phyloP scores from a whole-genome alignment of 2,888 invertebrate genomes.

The Pogonocherus hispidulus region DNA sequence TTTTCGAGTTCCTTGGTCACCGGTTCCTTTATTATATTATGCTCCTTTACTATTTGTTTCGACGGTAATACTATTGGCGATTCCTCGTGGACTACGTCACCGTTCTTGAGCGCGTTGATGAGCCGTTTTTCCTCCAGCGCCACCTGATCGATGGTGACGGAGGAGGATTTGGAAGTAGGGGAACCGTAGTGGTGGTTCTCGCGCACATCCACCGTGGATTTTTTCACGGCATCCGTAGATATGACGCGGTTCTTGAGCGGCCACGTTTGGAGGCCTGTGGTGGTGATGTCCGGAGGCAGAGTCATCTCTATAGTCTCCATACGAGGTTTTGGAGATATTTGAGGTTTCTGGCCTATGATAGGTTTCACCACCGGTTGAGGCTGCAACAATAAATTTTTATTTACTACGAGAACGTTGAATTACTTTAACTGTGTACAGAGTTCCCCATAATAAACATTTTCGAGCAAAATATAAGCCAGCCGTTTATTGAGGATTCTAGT shows the following conservation, averaged over 20 bases:
- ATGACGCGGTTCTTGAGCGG: slow-evolving; percentile 74
- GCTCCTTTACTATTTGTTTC: slow-evolving; percentile 48
- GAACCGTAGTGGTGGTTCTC: slow-evolving; percentile 37
- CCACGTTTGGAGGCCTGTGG: slow-evolving; percentile 71
- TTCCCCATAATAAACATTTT: too few relatives aligned
- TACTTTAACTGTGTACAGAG: too few relatives aligned
- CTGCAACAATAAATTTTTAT: slow-evolving; percentile 37
- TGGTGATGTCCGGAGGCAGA: slow-evolving; percentile 74
- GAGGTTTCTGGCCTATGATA: slow-evolving; percentile 69
- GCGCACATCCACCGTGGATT: slow-evolving; percentile 55
- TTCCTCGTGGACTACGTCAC: slow-evolving; percentile 74
- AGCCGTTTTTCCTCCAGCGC: slow-evolving; percentile 86
- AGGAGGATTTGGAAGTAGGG: slow-evolving; percentile 43
- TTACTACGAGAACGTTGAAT: too few relatives aligned
- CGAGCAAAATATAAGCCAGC: too few relatives aligned
- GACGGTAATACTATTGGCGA: slow-evolving; percentile 57
- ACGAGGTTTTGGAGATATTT: slow-evolving; percentile 69
- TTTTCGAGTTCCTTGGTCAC: slow-evolving; percentile 55
- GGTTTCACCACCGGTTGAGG: slow-evolving; percentile 60
- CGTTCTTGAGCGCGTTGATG: slow-evolving; percentile 84
- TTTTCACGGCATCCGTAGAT: slow-evolving; percentile 66
- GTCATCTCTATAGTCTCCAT: slow-evolving; percentile 77
- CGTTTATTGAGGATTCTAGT: too few relatives aligned
- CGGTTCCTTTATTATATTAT: slow-evolving; percentile 48
- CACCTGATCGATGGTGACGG: slow-evolving; percentile 70